Evolutionary conservation across 53 echinoderm and acorn worm genomes (phyloP).

Genomic region (Actinopyga echinites): DNA sequence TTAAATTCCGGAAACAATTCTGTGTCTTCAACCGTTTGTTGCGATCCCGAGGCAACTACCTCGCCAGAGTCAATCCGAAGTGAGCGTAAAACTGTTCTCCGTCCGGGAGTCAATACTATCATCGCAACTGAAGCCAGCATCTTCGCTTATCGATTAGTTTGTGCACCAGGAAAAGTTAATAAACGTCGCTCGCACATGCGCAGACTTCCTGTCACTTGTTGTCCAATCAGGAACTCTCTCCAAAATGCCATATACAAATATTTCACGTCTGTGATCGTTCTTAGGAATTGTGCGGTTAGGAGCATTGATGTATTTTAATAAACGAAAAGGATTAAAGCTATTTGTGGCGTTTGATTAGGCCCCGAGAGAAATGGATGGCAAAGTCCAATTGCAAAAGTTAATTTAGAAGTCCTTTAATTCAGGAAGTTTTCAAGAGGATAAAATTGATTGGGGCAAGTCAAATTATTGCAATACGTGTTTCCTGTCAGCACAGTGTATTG

Average conservation of each 20-base stretch:
- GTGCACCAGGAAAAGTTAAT: slow-evolving; percentile 34
- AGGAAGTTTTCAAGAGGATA: background rate
- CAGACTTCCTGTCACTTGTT: background rate
- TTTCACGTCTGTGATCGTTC: too few relatives aligned
- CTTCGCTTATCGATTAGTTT: slow-evolving; percentile 26
- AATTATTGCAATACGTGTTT: too few relatives aligned
- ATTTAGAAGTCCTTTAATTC: slow-evolving; percentile 16
- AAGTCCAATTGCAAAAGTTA: slow-evolving; percentile 24
- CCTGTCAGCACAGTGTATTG: too few relatives aligned
- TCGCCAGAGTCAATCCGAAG: slow-evolving; percentile 23
- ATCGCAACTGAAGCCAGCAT: slow-evolving; percentile 19
- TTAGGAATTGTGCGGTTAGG: too few relatives aligned
- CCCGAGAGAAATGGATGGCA: slow-evolving; percentile 11
- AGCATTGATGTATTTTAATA: slow-evolving; percentile 23
- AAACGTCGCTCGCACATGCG: slow-evolving; percentile 12
- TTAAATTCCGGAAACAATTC: slow-evolving; percentile 34
- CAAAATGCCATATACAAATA: too few relatives aligned
- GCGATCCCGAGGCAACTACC: slow-evolving; percentile 28
- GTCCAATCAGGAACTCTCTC: background rate
- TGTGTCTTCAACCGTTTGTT: slow-evolving; percentile 20
- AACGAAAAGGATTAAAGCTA: slow-evolving; percentile 19
- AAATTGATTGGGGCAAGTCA: slow-evolving; percentile 3
- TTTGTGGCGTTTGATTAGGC: background rate
- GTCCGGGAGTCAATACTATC: slow-evolving; percentile 23
- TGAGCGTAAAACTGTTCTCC: slow-evolving; percentile 11